Evolutionary conservation across 2,888 invertebrate genomes (phyloP), one percentile per base, ranked within the genome.

Genomic region (Cataglyphis livida): DNA sequence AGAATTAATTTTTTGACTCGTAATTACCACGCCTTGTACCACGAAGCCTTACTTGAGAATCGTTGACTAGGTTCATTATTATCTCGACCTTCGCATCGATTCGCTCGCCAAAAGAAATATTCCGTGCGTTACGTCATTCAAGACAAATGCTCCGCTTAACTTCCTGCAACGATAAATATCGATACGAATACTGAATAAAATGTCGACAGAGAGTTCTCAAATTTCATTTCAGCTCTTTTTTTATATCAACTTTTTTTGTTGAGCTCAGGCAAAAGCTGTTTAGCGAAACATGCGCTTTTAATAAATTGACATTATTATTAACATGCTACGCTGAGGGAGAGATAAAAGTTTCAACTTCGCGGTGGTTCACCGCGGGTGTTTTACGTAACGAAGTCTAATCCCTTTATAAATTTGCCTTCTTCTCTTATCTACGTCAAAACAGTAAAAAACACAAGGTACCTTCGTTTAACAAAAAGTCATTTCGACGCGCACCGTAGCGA

Each of bases 311-410:
- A 82, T 87, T 85, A 76, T 89, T 89, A 87, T 86, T 86, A 89
- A 85, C 75, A 38, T 28, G 78, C 70, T 44, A 59, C 38, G 15
- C 32, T 59, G 62, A 25, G 35, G 25, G 59, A 83, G 41, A 18
- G 81, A 84, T 38, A 75, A 75, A 84, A 87, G 82, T 83, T 88
- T 86, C 51, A 82, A 71, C 84, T 78, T 82, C 3, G 48, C 61
- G 32, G 51, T 66, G 21, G 44, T 75, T 35, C 64, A 71, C 81
- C 64, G 54, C 70, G 78, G 41, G 38, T 75, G 41, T 68, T 74
- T 32, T 74, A 84, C 84, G 82, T 88, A 88, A 89, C 81, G 82
- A 88, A 88, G 74, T 87, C 86, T 87, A 89, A 89, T 89, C 87
- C 85, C 85, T 89, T 87, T 89, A 85, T 76, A 88, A 89, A 89